Conservation (phyloP, 64 coral and sea anemone species). For the Pachyseris speciosa region DNA sequence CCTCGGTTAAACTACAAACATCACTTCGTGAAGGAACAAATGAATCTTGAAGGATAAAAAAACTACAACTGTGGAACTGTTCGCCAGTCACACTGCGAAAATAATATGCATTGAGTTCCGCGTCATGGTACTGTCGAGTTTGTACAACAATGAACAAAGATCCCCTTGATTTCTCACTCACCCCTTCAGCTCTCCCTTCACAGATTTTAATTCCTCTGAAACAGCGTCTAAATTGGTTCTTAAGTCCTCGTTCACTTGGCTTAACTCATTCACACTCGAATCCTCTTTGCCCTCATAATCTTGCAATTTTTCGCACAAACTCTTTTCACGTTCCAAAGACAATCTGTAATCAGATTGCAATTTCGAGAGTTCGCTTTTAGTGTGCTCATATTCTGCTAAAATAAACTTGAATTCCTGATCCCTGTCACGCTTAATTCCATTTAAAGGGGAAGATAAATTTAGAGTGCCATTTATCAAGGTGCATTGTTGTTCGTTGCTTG, state of each 20-base stretch:
- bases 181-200: constrained; percentile 86
- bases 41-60: too few species aligned
- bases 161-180: constrained; percentile 1
- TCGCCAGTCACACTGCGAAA: too few species aligned
- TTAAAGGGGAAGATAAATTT: constrained; percentile 6
- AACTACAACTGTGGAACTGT: too few species aligned
- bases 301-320: constrained; percentile 86
- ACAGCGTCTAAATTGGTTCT: constrained; percentile 73
- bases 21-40: background rate
- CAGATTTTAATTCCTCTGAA: constrained; percentile 73
- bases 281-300: constrained; percentile 82
- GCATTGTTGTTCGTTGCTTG: background rate
- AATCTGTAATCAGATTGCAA: constrained; percentile 81
- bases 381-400: constrained; percentile 84
- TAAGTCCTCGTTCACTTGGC: constrained; percentile 86
- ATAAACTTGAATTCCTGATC: constrained; percentile 65
- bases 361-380: constrained; percentile 76
- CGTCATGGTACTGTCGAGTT: background rate
- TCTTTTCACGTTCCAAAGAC: constrained; percentile 85
- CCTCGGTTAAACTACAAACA: background rate
- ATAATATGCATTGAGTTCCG: too few species aligned
- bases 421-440: constrained; percentile 18
- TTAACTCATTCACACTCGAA: constrained; percentile 82
- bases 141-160: background rate
- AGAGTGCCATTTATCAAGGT: background rate